A percentile compares a stretch with the other conserved stretches of the same genome.
These are phyloP conservation scores for Cynopterus brachyotis DNA, from an alignment of 2,113 vertebrate genomes.

Conservation along the genomic window DNA sequence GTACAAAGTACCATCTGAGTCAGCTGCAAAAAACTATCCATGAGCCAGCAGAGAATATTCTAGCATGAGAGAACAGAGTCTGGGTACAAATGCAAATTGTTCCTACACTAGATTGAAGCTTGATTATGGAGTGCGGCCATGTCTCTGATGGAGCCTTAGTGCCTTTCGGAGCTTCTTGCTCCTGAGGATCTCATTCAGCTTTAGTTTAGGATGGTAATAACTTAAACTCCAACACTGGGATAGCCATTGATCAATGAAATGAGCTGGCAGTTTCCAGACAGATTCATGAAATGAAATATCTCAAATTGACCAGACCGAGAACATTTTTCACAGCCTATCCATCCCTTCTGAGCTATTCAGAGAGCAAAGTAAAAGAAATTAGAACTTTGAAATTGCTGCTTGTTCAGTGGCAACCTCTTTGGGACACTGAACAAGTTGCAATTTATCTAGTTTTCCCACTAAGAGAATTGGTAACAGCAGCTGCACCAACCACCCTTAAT, in stretches of 20 bases:
- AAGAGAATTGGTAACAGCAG: slow-evolving; percentile 10
- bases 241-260: slow-evolving; percentile 71
- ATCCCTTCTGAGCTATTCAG: slow-evolving; percentile 70
- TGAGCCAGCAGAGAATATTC: neutral
- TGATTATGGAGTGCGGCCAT: neutral
- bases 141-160: neutral
- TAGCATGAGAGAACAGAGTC: neutral
- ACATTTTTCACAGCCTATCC: slow-evolving; percentile 69
- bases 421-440: slow-evolving; percentile 46
- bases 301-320: slow-evolving; percentile 58
- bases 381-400: slow-evolving; percentile 74
- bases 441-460: slow-evolving; percentile 49
- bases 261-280: slow-evolving; percentile 63
- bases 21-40: neutral
- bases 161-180: neutral
- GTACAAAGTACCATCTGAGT: neutral
- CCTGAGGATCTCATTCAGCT: slow-evolving; percentile 43
- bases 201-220: slow-evolving; percentile 65
- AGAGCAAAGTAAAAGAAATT: slow-evolving; percentile 75
- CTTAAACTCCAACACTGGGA: slow-evolving; percentile 22
- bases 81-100: neutral
- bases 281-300: slow-evolving; percentile 69
- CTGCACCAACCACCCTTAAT: neutral
- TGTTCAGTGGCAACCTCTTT: slow-evolving; percentile 60
- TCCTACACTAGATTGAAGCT: neutral